Base-by-base conservation (phyloP, 2,888 invertebrate species). In the Pegoplata infirma region DNA sequence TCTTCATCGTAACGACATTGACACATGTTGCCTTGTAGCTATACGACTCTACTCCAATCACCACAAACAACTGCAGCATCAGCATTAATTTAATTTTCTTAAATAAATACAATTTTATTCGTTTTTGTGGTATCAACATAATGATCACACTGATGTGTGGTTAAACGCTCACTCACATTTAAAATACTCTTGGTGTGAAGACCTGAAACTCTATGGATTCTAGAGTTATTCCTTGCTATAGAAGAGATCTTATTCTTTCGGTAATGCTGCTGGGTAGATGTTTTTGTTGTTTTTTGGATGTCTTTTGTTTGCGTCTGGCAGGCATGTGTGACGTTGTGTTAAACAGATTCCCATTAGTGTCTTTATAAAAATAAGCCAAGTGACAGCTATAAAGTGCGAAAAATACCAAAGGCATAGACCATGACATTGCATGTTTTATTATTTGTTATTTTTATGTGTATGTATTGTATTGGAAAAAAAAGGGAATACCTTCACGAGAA, bases 281-380 rank as follows among this genome's bases (percentile, higher is more conserved):
- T 36, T 36, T 58, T 28, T 56, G 17, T 56, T 36, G 36, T 16
- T 14, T 12, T n/a, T 36, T 36, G n/a, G 51, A 58, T 64, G 51
- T 47, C 16, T 53, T 8, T 5, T 32, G 32, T 49, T 64, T 51
- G 12, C 59, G 63, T 67, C 76, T 77, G 77, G 74, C 74, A 53
- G 67, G 78, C 67, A 80, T 76, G 76, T 78, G 80, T 76, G 77
- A 81, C 59, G 68, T 69, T 68, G 72, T 69, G 72, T 76, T 81
- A 78, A 78, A 76, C 80, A 78, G 80, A 81, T 78, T 81, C 78
- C 80, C 80, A 81, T 78, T 78, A 78, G 76, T 59, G 76, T 68
- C 71, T 73, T 61, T 44, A 55, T 14, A 46, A 72, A 75, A 77
- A 66, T 55, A 76, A 59, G 21, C 55, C 71, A 71, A 78, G 73